Base-by-base conservation (phyloP, 1,140 invertebrate genomes). In the Calosoma granatense region DNA sequence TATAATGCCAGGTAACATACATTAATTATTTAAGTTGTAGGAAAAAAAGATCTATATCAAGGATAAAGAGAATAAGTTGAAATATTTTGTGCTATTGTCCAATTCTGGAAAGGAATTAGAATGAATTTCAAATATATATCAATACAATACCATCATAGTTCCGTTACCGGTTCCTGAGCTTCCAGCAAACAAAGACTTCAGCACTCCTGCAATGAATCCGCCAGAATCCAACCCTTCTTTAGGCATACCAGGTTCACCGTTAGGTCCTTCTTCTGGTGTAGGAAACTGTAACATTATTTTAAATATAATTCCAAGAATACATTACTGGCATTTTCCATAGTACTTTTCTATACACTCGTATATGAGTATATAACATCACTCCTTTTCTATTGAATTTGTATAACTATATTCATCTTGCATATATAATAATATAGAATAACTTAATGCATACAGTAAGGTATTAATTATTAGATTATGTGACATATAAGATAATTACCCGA, bases 181-280 rank as follows among this genome's bases (percentile, higher is more conserved):
- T 9, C 22, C 39, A 30, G 54, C 59, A 14, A 56, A 41, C 12
- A 61, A 6, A 1, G 56, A 26, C 6, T 20, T 39, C 6, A 61
- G 43, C 12, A 61, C 41, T 1, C 59, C 59, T 2, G 23, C 36
- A 2, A 61, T 15, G 19, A 58, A 61, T 22, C 59, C 54, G 15
- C 59, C 59, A 1, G 59, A 55, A 23, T 61, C 56, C 51, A 61
- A 43, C n/a, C 43, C 51, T 12, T 52, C 47, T n/a, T 55, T 51
- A 20, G 51, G 23, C 36, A 12, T 47, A 47, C 47, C 20, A 1
- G 17, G 23, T 26, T 26, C 41, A 15, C 56, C 51, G 17, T 47
- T 17, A 36, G 26, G 26, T 17, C 15, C 41, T 22, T 58, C 59
- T 12, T 56, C 54, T 17, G 55, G 52, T 1, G 59, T 52, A 11